Base-by-base conservation (phyloP, 2,113 vertebrate species). In the Pyxicephalus adspersus region DNA sequence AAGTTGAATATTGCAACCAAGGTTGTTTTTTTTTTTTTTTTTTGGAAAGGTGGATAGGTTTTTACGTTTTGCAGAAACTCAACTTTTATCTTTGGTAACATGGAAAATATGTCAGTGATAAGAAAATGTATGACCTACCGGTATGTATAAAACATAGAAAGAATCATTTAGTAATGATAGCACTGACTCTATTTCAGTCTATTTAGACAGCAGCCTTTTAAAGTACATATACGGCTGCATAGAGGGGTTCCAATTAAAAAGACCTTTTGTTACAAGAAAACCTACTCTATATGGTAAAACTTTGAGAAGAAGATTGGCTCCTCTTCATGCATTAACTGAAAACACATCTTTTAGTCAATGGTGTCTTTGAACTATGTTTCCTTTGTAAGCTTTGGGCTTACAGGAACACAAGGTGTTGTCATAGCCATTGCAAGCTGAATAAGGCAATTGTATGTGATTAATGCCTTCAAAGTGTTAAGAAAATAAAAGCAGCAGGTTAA, bases 381-480 rank as follows among this genome's bases (percentile, higher is more conserved):
- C 88, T 83, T 87, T 87, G 85, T 85, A 80, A 86, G 83, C 73
- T 83, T 83, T 45, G 85, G 83, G 84, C 83, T 89, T 72, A 71
- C 85, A 86, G 84, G 84, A 83, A 84, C 64, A 82, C 70, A 76
- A 88, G 81, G 83, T 86, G 79, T 86, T 88, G 82, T 87, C 84
- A 86, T 84, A 84, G 73, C 65, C 83, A 86, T 89, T 89, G 74
- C 87, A 64, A 71, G 26, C 64, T 55, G 79, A 80, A 84, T 84
- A 86, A 86, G 83, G 85, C 88, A 85, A 84, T 61, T 73, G 81
- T 83, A 87, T 89, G 88, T 89, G 83, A 89, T 89, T 86, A 91
- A 81, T 85, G 80, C 85, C 86, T 88, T 89, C 89, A 91, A 88
- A 89, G 85, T 88, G 84, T 83, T 76, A 85, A 75, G 87, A 86